Percentiles rank a stretch among this genome's conserved stretches.
phyloP scores from a whole-genome alignment of 2,113 vertebrate genomes.

The Bufo bufo region DNA sequence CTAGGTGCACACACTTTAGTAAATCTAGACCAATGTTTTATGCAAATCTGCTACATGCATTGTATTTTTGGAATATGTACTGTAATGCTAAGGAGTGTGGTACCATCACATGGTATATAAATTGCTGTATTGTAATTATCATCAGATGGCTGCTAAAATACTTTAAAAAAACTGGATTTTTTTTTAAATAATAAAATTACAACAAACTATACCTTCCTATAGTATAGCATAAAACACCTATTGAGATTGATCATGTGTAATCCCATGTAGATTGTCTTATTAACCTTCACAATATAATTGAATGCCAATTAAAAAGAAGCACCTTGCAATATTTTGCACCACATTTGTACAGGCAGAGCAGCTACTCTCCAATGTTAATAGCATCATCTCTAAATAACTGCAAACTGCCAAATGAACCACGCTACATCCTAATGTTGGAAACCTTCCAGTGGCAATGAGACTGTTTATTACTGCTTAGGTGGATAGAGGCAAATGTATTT shows the following conservation, averaged over 20 bases:
- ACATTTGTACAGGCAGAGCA: slow-evolving; percentile 33
- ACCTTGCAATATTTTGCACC: slow-evolving; percentile 25
- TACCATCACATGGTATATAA: neutral
- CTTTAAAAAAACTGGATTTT: no score
- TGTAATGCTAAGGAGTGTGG: no score
- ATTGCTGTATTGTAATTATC: neutral
- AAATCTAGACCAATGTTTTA: no score
- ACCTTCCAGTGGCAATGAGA: slow-evolving; percentile 34
- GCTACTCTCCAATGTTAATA: slow-evolving; percentile 14
- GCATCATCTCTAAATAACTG: slow-evolving; percentile 16
- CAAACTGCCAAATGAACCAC: slow-evolving; percentile 14
- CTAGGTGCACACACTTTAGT: no score
- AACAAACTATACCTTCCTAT: neutral
- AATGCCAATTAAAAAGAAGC: slow-evolving; percentile 27
- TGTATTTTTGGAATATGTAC: no score
- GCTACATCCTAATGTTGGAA: slow-evolving; percentile 24
- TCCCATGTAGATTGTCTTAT: slow-evolving; percentile 4
- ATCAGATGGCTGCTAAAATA: no score
- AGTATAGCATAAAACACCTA: neutral
- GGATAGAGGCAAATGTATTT: slow-evolving; percentile 23
- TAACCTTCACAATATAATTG: slow-evolving; percentile 47
- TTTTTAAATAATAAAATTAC: neutral
- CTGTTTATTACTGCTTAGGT: slow-evolving; percentile 28
- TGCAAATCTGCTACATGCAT: no score
- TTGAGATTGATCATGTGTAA: neutral